These are phyloP conservation scores for Bursaphelenchus okinawaensis DNA, from an alignment of 2,888 invertebrate species.

Conservation along the genomic window DNA sequence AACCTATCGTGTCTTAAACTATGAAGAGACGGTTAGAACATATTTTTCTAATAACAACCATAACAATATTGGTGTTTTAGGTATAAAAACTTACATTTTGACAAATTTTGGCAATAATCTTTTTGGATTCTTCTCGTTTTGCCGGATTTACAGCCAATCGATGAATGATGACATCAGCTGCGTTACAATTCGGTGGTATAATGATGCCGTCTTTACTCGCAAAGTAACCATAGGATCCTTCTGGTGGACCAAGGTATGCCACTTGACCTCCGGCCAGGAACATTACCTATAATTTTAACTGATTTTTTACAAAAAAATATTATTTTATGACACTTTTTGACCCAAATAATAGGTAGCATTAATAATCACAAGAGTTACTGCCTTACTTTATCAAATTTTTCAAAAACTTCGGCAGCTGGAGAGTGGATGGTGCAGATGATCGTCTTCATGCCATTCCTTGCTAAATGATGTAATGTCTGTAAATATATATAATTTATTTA, in stretches of 20 bases:
- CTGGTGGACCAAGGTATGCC: constrained; percentile 74
- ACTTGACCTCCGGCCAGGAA: constrained; percentile 85
- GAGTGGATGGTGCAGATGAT: constrained; percentile 57
- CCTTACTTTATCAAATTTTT: constrained; percentile 46
- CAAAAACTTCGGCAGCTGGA: constrained; percentile 49
- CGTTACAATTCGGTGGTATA: constrained; percentile 71
- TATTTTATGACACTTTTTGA: too few species aligned
- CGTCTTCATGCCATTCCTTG: constrained; percentile 38
- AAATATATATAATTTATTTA: neutral
- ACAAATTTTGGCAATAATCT: constrained; percentile 58
- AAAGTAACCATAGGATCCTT: constrained; percentile 62
- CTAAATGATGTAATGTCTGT: constrained; percentile 43
- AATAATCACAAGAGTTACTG: neutral
- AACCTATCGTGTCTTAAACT: too few species aligned
- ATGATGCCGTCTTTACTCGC: constrained; percentile 59
- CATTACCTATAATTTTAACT: constrained; percentile 32
- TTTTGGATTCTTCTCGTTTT: constrained; percentile 73
- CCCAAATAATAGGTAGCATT: neutral
- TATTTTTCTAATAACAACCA: too few species aligned
- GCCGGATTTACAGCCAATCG: constrained; percentile 78
- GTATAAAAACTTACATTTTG: constrained; percentile 20
- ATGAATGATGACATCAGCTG: constrained; percentile 59
- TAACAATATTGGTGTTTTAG: too few species aligned
- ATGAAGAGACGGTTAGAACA: too few species aligned
- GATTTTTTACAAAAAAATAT: too few species aligned